Evolutionary conservation across 37 sponge, comb jelly and placozoan genomes (phyloP), one percentile per base, ranked within the genome.

Genomic region (Ephydatia muelleri): DNA sequence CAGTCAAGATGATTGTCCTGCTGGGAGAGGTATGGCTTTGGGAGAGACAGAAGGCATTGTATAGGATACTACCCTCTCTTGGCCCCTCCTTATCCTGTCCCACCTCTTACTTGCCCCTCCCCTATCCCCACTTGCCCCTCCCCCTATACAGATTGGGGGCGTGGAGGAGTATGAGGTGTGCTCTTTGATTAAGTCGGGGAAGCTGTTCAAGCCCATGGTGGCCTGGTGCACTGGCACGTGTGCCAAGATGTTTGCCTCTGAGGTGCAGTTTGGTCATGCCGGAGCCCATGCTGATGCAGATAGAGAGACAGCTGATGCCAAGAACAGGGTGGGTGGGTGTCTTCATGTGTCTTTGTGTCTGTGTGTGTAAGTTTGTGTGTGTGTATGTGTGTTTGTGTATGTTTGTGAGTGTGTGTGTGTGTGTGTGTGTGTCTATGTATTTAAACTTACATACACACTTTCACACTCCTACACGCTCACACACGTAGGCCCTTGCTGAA

Each of bases 261-360:
- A 98, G 47, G 98, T 98, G 8, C 98, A 98, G 91, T 98, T 98
- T 87, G 98, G 98, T 32, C 98, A 98, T 72, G 98, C 98, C 4
- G 98, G 98, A 8, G 92, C 98, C 0, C 89, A 89, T 80, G 98
- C 98, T 28, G 94, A 96, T 86, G 87, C 93, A 32, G 91, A 84
- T 38, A 76, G 87, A 72, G 98, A 98, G 80, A 96, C 98, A 5
- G 94, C 98, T 38, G 89, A 78, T 70, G 94, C 94, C 32, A 98
- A 98, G 87, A 98, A 98, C 86, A 80, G 91, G 83, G 94, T 90
- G 78, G n/a, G 78, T 38, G 13, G 23, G 72, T n/a, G 26, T 37
- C 4, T 5, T 12, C 30, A 5, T 13, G 13, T 80, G 68, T 75
- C 37, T 38, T n/a, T n/a, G n/a, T n/a, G n/a, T n/a, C n/a, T n/a